Conservation (phyloP, 1,140 invertebrate genomes). For the Lanistes nyassanus region DNA sequence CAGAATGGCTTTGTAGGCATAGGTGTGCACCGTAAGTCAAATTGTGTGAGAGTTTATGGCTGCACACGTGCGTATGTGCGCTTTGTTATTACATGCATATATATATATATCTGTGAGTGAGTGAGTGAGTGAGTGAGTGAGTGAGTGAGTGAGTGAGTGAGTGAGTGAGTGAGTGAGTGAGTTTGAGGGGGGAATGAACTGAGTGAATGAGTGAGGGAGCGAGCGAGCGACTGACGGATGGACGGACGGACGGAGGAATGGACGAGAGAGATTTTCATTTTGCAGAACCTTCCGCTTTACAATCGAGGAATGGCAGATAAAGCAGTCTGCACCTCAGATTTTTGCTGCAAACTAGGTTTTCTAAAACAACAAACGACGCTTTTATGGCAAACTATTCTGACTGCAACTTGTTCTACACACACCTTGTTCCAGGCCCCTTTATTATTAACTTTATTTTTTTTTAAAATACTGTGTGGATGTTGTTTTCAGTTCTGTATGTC, state of each 20-base stretch:
- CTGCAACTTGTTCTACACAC: too few relatives aligned
- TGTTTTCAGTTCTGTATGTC: too few relatives aligned
- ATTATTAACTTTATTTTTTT: too few relatives aligned
- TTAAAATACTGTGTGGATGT: too few relatives aligned
- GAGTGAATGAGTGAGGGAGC: background rate
- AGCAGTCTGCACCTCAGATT: too few relatives aligned
- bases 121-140: constrained; percentile 5
- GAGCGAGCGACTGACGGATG: background rate
- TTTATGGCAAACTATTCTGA: too few relatives aligned
- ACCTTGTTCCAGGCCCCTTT: too few relatives aligned
- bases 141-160: background rate
- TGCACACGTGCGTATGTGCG: constrained; percentile 1
- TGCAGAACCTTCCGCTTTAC: background rate
- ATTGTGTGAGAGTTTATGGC: background rate
- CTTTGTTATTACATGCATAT: background rate
- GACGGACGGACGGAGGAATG: background rate
- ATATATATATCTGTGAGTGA: background rate
- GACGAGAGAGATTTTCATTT: background rate
- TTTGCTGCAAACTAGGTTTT: too few relatives aligned
- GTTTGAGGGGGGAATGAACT: background rate
- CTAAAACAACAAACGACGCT: too few relatives aligned
- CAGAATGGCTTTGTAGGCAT: background rate
- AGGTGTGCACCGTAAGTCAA: background rate
- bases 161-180: background rate
- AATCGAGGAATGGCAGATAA: too few relatives aligned